Percentiles rank a stretch among this genome's conserved stretches.
Evolutionary conservation across 2,113 vertebrate species (phyloP).

Genomic region (Saguinus midas): DNA sequence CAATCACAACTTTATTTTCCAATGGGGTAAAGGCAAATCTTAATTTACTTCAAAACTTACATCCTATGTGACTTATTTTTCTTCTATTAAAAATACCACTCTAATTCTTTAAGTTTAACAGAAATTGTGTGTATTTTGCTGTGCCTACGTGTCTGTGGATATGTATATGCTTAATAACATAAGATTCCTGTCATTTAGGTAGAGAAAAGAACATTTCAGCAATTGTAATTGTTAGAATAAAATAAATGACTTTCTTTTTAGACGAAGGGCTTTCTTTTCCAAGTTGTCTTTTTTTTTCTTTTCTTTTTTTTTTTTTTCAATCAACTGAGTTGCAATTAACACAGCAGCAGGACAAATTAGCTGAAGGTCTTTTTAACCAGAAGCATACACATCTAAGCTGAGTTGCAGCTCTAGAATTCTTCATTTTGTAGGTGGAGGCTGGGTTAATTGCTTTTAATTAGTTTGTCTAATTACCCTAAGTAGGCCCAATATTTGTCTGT

Average conservation of each 20-base stretch:
- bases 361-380: constrained; percentile 49
- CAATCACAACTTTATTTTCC: not conserved
- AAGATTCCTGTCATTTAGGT: not conserved
- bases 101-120: not conserved
- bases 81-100: not conserved
- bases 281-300: not conserved
- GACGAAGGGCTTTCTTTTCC: not conserved
- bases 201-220: not conserved
- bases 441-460: constrained; percentile 60
- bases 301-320: not conserved
- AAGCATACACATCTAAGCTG: not conserved
- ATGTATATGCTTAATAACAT: not conserved
- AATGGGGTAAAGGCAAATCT: not conserved
- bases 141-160: not conserved
- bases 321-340: constrained; percentile 41
- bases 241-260: not conserved
- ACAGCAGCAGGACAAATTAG: constrained; percentile 50
- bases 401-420: not conserved
- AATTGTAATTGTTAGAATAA: not conserved
- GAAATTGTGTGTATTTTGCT: not conserved
- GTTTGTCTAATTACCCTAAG: constrained; percentile 52
- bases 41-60: not conserved
- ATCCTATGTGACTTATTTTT: not conserved
- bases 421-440: constrained; percentile 44
- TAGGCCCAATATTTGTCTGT: constrained; percentile 24